Evolutionary conservation across 2,797 vertebrate genomes (phyloP), one percentile per base, ranked within the genome.

Genomic region (Poeciliopsis gracilis): DNA sequence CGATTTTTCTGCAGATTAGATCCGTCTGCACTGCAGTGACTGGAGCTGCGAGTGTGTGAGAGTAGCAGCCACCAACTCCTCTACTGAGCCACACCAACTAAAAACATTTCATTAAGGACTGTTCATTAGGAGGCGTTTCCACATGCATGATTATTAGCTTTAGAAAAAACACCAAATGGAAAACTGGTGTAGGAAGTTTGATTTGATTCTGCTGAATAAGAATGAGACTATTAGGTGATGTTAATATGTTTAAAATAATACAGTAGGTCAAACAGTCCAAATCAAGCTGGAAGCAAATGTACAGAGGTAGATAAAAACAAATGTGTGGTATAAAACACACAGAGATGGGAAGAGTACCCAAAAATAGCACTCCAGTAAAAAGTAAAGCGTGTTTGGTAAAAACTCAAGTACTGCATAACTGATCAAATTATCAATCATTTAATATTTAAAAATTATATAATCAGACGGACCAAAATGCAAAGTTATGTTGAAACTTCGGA

Each of bases 41-140:
- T 70, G 53, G 16, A 25, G 36, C 43, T 49, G 82, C 45, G 63
- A 77, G 82, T 75, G 82, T 79, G 87, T 87, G n/a, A 84, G 84
- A 80, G 86, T 73, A 76, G 75, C 47, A 57, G 80, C 82, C 59
- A 80, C 28, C 81, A 63, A 30, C 79, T 75, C 45, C 61, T 15
- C 43, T 70, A 59, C 73, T 83, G 86, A 82, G 84, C 73, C 83
- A 82, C 46, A 2, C 47, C 3, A 71, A 77, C 49, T 79, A 51
- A 76, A 80, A 80, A 51, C 36, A 71, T 78, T 83, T 82, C 77
- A 81, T 86, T 73, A 76, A 84, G 75, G 33, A 67, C 51, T 8
- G 41, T 75, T 75, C 45, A 33, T 30, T 57, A 25, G 23, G 2
- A 53, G 69, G 57, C 20, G 2, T 33, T 61, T 20, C 46, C 1